phyloP scores from a whole-genome alignment of 2,113 vertebrate species.

The Brachypodius melanocephalos region DNA sequence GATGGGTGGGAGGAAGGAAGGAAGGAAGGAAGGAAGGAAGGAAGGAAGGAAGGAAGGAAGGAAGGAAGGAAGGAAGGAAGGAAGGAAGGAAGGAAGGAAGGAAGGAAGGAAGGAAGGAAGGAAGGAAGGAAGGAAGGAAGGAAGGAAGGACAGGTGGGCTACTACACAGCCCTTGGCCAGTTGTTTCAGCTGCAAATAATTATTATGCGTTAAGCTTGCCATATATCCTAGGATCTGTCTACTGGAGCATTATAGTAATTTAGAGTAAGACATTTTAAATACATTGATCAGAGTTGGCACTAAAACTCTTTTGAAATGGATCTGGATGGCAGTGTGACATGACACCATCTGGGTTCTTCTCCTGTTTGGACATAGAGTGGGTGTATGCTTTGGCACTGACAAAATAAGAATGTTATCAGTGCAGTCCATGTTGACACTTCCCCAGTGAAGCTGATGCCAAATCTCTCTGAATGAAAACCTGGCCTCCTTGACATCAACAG shows the following conservation, averaged over 20 bases:
- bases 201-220: background rate
- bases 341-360: constrained; percentile 33
- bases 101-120: background rate
- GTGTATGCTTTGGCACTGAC: constrained; percentile 11
- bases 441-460: background rate
- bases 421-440: background rate
- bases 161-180: background rate
- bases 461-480: background rate
- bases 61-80: too few relatives aligned
- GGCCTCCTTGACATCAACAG: background rate
- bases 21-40: too few relatives aligned
- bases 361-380: constrained; percentile 36
- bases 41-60: too few relatives aligned
- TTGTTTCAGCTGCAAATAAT: background rate
- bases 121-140: background rate
- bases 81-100: background rate
- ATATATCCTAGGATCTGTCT: background rate
- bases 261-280: constrained; percentile 9
- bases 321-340: constrained; percentile 3
- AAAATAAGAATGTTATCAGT: background rate
- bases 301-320: background rate
- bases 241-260: background rate
- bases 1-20: too few relatives aligned
- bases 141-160: background rate
- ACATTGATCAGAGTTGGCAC: constrained; percentile 19